Percentiles rank a stretch among this genome's conserved stretches.
phyloP scores from a whole-genome alignment of 2,797 vertebrate species.

The Phrynocephalus forsythii region DNA sequence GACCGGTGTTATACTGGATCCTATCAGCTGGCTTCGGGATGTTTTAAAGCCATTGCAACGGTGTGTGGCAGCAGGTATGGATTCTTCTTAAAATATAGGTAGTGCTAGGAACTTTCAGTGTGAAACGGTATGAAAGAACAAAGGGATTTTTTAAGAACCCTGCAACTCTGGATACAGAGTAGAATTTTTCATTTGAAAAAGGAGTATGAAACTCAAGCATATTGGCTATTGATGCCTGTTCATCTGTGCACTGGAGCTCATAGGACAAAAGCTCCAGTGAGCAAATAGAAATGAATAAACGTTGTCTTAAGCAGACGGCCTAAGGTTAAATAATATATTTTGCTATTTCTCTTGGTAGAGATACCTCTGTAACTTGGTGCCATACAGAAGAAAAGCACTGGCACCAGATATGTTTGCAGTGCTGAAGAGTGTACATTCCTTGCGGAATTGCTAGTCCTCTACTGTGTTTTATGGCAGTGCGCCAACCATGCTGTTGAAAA shows the following conservation, averaged over 20 bases:
- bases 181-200: background rate
- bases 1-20: slow-evolving; percentile 98
- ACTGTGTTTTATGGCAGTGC: background rate
- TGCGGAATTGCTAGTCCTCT: background rate
- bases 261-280: background rate
- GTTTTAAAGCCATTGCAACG: slow-evolving; percentile 98
- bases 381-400: background rate
- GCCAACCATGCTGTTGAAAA: background rate
- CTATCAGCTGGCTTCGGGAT: slow-evolving; percentile 96
- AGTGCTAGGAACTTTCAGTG: background rate
- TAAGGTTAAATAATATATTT: background rate
- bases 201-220: background rate
- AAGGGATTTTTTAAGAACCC: background rate
- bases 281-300: slow-evolving; percentile 5
- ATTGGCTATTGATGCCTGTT: background rate
- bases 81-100: background rate
- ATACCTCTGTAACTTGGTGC: background rate
- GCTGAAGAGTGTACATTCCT: background rate
- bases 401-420: background rate
- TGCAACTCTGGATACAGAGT: background rate
- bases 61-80: slow-evolving; percentile 95
- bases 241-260: background rate
- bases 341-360: background rate
- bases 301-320: background rate
- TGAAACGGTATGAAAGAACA: background rate